A percentile compares a stretch with the other conserved stretches of the same genome.
These are phyloP conservation scores for Connochaetes taurinus DNA, from an alignment of 2,113 vertebrate genomes.

Conservation along the genomic window DNA sequence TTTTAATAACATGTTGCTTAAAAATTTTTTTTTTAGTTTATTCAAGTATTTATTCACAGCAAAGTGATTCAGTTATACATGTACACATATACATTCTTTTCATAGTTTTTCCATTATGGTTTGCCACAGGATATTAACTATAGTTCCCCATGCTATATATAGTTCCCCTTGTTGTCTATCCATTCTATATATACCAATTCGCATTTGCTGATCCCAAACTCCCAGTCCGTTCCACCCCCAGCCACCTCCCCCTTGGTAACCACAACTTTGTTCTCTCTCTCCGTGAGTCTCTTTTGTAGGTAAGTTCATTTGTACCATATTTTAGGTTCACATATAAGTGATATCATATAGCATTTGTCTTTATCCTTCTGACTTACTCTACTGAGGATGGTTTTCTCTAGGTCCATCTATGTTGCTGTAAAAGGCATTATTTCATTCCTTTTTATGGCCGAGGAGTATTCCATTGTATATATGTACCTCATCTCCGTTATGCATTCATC, in stretches of 20 bases:
- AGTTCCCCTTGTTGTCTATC: not conserved
- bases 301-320: not conserved
- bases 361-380: not conserved
- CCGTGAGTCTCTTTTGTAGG: not conserved
- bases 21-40: not conserved
- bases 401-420: not conserved
- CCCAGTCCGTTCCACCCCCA: not conserved
- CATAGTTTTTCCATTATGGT: not conserved
- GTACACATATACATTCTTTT: not conserved
- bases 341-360: not conserved
- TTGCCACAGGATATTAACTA: not conserved
- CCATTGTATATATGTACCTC: not conserved
- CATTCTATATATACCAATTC: not conserved
- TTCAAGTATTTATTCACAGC: not conserved
- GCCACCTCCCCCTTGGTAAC: not conserved
- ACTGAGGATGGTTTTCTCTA: not conserved
- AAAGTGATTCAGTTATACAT: not conserved
- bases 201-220: not conserved
- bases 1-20: not conserved
- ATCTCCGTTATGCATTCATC: not conserved
- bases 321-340: not conserved
- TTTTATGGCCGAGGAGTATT: not conserved
- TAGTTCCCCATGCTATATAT: not conserved
- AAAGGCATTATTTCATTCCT: not conserved
- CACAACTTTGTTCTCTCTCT: not conserved